Base-by-base conservation (phyloP, 2,113 vertebrate genomes). In the Limanda limanda region DNA sequence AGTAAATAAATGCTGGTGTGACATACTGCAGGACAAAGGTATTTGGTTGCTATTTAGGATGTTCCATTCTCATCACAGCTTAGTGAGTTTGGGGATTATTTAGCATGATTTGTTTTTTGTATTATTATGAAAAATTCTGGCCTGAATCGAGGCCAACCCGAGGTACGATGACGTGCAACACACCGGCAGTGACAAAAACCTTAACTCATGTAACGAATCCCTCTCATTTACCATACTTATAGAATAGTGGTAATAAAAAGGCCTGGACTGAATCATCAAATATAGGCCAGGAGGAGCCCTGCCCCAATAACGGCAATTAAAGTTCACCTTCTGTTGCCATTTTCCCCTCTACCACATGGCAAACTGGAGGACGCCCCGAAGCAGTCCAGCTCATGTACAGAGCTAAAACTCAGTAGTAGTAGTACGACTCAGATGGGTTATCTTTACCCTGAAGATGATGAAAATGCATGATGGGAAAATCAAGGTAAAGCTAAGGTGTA, bases 291-390 rank as follows among this genome's bases (percentile, higher is more conserved):
- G 78, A 79, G 69, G 68, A 89, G 51, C 67, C 25, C 70, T 89
- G 82, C 75, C 82, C 84, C 47, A 68, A 67, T 71, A 81, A 78
- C 75, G 79, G 66, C 85, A 89, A 88, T 90, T 84, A 90, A 81
- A 82, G 52, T 78, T 84, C 81, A 87, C 83, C 82, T 88, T 90
- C 87, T 89, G 88, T 76, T 86, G 79, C 31, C 9, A 68, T 74
- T 82, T 40, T 76, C 27, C 2, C 2, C 59, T 77, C 63, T 48
- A 35, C 77, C 87, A 78, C 82, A 87, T 87, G 85, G 85, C 70
- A 71, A 71, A 78, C 72, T 76, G 76, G 87, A 83, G 65, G 42
- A 58, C 2, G 59, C 23, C 67, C 77, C 89, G 69, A 85, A 82
- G 55, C 77, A 59, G 58, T 68, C 48, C 20, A 51, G 78, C 82